These are phyloP conservation scores for Hyppa rectilinea DNA, from an alignment of 2,888 invertebrate genomes.

Conservation along the genomic window DNA sequence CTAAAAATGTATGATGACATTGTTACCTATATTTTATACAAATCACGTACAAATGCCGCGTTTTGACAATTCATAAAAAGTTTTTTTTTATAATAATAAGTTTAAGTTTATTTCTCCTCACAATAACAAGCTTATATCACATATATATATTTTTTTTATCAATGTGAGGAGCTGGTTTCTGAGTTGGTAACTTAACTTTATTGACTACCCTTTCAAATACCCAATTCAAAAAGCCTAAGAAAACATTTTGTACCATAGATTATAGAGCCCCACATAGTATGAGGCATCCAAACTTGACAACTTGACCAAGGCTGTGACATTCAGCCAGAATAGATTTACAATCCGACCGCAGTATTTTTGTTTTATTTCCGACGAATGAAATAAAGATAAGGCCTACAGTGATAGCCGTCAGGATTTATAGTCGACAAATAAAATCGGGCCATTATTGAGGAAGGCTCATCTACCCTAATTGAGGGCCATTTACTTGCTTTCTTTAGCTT, in stretches of 20 bases:
- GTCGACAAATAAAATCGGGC: slow-evolving; percentile 62
- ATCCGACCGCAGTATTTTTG: slow-evolving; percentile 54
- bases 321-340: slow-evolving; percentile 56
- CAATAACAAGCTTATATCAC: too few relatives aligned
- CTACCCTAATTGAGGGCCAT: slow-evolving; percentile 59
- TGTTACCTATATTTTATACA: too few relatives aligned
- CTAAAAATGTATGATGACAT: too few relatives aligned
- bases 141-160: too few relatives aligned
- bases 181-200: too few relatives aligned
- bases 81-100: too few relatives aligned
- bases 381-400: slow-evolving; percentile 64
- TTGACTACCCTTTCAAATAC: too few relatives aligned
- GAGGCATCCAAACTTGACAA: slow-evolving; percentile 6
- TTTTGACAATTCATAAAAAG: too few relatives aligned
- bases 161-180: too few relatives aligned
- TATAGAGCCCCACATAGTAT: background rate
- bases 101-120: too few relatives aligned
- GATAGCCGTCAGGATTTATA: slow-evolving; percentile 64
- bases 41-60: too few relatives aligned
- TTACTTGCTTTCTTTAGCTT: slow-evolving; percentile 45
- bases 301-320: slow-evolving; percentile 39
- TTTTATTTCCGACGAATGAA: slow-evolving; percentile 64
- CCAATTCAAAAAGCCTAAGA: background rate
- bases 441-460: slow-evolving; percentile 55
- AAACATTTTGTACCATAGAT: slow-evolving; percentile 3